Evolutionary conservation across 53 echinoderm and acorn worm species (phyloP).

Genomic region (Patiria pectinifera): DNA sequence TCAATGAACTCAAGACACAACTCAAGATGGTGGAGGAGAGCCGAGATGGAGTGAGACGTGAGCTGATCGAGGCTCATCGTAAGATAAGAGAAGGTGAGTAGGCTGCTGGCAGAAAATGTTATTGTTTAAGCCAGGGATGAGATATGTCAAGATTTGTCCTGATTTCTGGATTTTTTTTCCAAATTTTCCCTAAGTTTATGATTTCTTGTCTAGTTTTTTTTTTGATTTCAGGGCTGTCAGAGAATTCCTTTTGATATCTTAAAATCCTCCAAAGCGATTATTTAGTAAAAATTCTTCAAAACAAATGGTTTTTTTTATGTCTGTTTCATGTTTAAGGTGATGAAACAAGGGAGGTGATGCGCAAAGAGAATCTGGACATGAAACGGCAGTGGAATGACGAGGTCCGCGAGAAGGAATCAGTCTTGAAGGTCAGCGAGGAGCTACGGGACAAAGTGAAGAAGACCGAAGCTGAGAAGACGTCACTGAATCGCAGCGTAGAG

Average conservation of each 20-base stretch:
- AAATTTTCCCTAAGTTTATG: no score
- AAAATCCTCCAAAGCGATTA: no score
- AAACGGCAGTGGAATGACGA: constrained; percentile 95
- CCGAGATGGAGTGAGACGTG: constrained; percentile 89
- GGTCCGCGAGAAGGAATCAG: constrained; percentile 86
- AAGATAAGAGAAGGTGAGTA: constrained; percentile 92
- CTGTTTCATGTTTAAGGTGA: constrained; percentile 68
- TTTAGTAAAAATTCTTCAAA: background rate
- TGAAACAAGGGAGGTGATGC: constrained; percentile 81
- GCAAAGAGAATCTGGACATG: constrained; percentile 86
- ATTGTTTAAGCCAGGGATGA: background rate
- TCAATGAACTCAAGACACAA: constrained; percentile 98
- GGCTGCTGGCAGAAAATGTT: no score
- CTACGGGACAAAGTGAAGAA: constrained; percentile 94
- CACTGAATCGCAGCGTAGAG: constrained; percentile 81
- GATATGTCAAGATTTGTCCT: no score
- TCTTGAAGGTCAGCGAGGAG: constrained; percentile 85
- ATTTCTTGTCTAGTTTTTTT: no score
- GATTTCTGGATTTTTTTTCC: no score
- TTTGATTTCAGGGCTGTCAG: no score
- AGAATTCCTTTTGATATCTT: no score
- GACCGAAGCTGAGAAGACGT: constrained; percentile 86
- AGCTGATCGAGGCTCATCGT: constrained; percentile 93
- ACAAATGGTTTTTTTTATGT: background rate
- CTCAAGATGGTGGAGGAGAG: constrained; percentile 99